Conservation (phyloP, 2,888 invertebrate genomes). For the Didymodactylos carnosus region DNA sequence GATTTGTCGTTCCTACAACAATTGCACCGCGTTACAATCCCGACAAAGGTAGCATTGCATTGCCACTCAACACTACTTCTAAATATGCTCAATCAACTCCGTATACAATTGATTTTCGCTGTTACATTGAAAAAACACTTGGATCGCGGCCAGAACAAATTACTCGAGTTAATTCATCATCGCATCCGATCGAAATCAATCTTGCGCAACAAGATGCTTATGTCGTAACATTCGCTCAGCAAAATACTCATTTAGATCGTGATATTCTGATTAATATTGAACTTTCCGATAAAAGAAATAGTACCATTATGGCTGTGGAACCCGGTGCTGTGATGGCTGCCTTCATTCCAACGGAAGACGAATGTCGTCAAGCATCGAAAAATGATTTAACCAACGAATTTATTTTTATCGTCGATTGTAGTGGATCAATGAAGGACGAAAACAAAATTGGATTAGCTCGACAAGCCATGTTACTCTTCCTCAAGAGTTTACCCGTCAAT, state of each 20-base stretch:
- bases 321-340: neutral
- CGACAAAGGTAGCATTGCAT: neutral
- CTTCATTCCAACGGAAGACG: neutral
- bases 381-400: neutral
- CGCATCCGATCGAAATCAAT: neutral
- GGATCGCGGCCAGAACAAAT: too few relatives aligned
- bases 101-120: neutral
- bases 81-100: neutral
- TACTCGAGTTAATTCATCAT: neutral
- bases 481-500: neutral
- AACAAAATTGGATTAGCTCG: neutral
- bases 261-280: neutral
- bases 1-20: neutral
- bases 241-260: neutral
- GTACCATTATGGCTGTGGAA: neutral
- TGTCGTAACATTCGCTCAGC: neutral
- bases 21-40: neutral
- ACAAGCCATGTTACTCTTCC: neutral
- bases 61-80: neutral
- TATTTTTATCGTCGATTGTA: neutral
- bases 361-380: neutral
- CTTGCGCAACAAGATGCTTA: neutral
- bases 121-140: neutral
- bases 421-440: neutral
- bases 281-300: too few relatives aligned